A percentile compares a stretch with the other conserved stretches of the same genome.
These are phyloP conservation scores for Callyntrura guangdongensis DNA, from an alignment of 2,888 invertebrate species.

Conservation along the genomic window DNA sequence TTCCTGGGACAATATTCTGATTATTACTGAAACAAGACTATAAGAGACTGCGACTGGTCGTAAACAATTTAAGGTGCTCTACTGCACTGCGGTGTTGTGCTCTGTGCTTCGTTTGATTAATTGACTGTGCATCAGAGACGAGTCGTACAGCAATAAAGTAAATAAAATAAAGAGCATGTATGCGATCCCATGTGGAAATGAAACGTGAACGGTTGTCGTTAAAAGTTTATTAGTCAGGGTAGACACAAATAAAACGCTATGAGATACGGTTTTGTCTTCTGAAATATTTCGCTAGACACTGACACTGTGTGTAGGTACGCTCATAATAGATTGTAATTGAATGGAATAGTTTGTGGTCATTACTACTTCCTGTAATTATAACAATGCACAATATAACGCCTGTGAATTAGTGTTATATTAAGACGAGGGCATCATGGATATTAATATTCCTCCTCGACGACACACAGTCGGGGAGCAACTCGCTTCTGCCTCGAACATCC, in stretches of 20 bases:
- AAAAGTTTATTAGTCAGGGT: slow-evolving; percentile 23
- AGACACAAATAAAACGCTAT: neutral
- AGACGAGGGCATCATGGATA: slow-evolving; percentile 39
- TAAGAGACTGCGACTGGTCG: neutral
- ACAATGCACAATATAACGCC: slow-evolving; percentile 46
- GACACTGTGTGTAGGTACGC: neutral
- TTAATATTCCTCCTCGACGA: slow-evolving; percentile 26
- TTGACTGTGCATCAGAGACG: too few species aligned
- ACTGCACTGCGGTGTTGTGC: neutral
- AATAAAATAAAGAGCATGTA: too few species aligned
- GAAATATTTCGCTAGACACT: neutral
- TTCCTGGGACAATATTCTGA: neutral
- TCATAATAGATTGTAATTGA: slow-evolving; percentile 28
- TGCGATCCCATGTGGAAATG: neutral
- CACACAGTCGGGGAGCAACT: neutral
- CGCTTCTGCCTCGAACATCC: neutral
- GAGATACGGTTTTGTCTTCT: neutral
- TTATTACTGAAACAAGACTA: neutral
- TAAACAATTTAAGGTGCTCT: neutral
- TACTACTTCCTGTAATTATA: slow-evolving; percentile 55
- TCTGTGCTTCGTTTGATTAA: neutral
- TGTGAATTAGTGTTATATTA: slow-evolving; percentile 51
- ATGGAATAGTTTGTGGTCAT: slow-evolving; percentile 49
- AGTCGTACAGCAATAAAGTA: too few species aligned
- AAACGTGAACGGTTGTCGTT: neutral